These are phyloP conservation scores for Pseudomyrmex cubaensis DNA, from an alignment of 1,140 invertebrate genomes.

Conservation along the genomic window DNA sequence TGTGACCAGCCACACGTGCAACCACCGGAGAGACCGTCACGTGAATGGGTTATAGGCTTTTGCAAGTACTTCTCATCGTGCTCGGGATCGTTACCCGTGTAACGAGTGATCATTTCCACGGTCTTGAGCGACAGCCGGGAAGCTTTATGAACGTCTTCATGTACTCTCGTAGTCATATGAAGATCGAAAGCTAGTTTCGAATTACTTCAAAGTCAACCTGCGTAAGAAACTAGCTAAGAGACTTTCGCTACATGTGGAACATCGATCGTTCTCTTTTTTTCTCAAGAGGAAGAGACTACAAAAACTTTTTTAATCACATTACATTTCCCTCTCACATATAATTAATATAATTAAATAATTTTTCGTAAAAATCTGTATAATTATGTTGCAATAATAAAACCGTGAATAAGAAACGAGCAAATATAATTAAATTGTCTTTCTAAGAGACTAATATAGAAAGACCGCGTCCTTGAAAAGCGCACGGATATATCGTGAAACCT, in stretches of 20 bases:
- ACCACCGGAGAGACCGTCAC: slow-evolving; percentile 39
- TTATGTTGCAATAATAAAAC: slow-evolving; percentile 8
- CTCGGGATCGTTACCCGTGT: slow-evolving; percentile 63
- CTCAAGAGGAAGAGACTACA: too few relatives aligned
- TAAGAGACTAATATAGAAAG: slow-evolving; percentile 5
- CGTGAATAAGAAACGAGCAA: not conserved
- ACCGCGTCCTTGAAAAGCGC: slow-evolving; percentile 31
- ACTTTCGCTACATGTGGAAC: not conserved
- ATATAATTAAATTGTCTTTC: slow-evolving; percentile 30
- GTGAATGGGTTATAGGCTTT: slow-evolving; percentile 54
- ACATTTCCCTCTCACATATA: too few relatives aligned
- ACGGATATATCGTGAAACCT: slow-evolving; percentile 31
- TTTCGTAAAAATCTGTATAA: not conserved
- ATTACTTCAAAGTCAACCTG: not conserved
- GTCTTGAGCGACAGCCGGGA: slow-evolving; percentile 25
- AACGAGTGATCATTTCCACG: slow-evolving; percentile 68
- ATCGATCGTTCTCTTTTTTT: too few relatives aligned
- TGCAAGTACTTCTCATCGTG: slow-evolving; percentile 49
- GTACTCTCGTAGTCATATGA: not conserved
- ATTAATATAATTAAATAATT: too few relatives aligned
- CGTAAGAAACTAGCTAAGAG: not conserved
- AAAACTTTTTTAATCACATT: not conserved
- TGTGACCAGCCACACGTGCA: slow-evolving; percentile 62
- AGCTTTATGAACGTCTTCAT: not conserved
- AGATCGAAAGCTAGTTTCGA: not conserved